Evolutionary conservation across 2,888 invertebrate genomes (phyloP).

Genomic region (Muscina levida): DNA sequence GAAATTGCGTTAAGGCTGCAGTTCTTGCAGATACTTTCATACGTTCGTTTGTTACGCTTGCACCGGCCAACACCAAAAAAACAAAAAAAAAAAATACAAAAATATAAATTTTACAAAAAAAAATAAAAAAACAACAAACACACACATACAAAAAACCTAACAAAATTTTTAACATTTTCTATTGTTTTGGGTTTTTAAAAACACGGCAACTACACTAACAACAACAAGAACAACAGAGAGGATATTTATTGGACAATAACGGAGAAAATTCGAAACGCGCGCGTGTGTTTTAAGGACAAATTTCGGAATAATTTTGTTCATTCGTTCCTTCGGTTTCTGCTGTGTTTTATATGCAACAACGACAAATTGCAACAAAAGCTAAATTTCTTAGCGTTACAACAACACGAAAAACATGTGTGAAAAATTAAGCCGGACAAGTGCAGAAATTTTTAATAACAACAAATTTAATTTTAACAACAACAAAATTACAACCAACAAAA

Average conservation of each 20-base stretch:
- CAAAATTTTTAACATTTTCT: constrained; percentile 59
- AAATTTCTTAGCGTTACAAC: background rate
- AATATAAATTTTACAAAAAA: background rate
- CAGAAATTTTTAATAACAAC: constrained; percentile 26
- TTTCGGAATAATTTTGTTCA: background rate
- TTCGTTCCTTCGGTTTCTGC: constrained; percentile 3
- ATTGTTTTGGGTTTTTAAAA: constrained; percentile 56
- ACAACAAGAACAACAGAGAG: constrained; percentile 26
- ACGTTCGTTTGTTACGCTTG: constrained; percentile 77
- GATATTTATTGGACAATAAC: background rate
- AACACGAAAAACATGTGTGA: background rate
- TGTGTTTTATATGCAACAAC: background rate
- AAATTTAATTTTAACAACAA: background rate
- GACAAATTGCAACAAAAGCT: background rate
- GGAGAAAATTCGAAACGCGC: constrained; percentile 15
- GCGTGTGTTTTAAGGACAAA: background rate
- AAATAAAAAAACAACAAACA: constrained; percentile 43
- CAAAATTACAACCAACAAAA: too few relatives aligned
- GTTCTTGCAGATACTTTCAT: constrained; percentile 79
- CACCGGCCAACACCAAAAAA: constrained; percentile 71
- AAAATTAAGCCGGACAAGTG: constrained; percentile 66
- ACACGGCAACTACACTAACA: constrained; percentile 42
- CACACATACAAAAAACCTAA: background rate
- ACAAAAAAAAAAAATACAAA: constrained; percentile 38
- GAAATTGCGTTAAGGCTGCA: constrained; percentile 79